Base-by-base conservation (phyloP, 2,113 vertebrate species). In the Upupa epops region DNA sequence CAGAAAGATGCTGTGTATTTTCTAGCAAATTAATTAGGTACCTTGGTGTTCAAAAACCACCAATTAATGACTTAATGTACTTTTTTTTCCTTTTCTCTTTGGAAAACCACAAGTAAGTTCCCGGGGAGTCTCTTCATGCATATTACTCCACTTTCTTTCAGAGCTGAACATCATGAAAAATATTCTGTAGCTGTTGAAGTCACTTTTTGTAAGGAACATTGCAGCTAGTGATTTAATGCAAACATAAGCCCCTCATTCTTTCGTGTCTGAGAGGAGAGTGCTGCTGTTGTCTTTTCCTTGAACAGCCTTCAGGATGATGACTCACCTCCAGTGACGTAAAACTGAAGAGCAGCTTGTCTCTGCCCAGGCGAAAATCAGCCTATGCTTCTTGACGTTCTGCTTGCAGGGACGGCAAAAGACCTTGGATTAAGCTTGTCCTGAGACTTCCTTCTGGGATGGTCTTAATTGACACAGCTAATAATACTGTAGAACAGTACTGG, bases 21-120 rank as follows among this genome's bases (percentile, higher is more conserved):
- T 83, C 49, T 70, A 76, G 56, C 10, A 59, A 83, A 63, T 86
- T 60, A 80, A 48, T 66, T 91, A 79, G 54, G 52, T 65, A 72
- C 21, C 49, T n/a, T n/a, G n/a, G n/a, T n/a, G n/a, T 90, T 29
- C 70, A 42, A 65, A 66, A 51, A 93, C 29, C n/a, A 66, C 72
- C 80, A 63, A 80, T 86, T 66, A 83, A 31, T 73, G 63, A 80
- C 51, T 77, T 73, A 2, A 16, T 45, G 21, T 72, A 52, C 8
- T 37, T 66, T 48, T 63, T 48, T 12, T 68, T 22, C 8, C 8
- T 56, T 71, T 81, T 84, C 70, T 7, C 25, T 64, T 89, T 78
- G 59, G 28, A 46, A 89, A 79, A 28, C 24, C 9, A 29, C 28
- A 55, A 22, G 29, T 86, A 51, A 7, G 4, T 91, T 88, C 94